phyloP scores from a whole-genome alignment of 2,797 vertebrate species.

The Peromyscus aztecus region DNA sequence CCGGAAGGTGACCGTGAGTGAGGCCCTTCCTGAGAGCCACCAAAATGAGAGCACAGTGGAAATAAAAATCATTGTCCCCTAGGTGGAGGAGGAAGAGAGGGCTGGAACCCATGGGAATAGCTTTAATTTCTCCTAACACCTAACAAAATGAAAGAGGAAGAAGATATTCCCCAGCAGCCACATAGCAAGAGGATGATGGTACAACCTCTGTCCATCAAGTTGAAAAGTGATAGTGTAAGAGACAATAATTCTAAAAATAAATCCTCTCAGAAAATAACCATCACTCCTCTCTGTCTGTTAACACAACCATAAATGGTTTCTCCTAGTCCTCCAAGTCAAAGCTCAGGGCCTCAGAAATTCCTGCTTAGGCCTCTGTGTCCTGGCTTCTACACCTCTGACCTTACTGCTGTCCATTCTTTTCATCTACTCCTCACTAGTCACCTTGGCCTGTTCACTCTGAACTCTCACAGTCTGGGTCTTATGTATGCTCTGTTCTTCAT shows the following conservation, averaged over 20 bases:
- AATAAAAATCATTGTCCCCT: not conserved
- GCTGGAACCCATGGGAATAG: not conserved
- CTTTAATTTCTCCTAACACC: not conserved
- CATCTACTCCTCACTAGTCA: not conserved
- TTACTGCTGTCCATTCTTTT: not conserved
- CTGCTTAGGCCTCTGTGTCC: not conserved
- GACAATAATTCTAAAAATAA: not conserved
- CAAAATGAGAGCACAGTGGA: not conserved
- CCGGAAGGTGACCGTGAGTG: not conserved
- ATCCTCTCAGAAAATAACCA: not conserved
- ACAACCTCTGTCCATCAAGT: not conserved
- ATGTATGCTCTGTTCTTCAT: not conserved
- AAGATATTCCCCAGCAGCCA: not conserved
- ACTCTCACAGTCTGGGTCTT: not conserved
- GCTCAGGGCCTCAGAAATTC: not conserved
- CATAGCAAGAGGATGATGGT: not conserved
- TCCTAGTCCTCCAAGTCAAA: not conserved
- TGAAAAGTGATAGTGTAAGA: not conserved
- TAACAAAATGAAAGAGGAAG: not conserved
- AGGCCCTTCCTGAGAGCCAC: not conserved
- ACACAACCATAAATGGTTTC: not conserved
- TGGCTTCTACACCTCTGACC: not conserved
- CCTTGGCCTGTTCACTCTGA: not conserved
- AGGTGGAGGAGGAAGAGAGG: not conserved
- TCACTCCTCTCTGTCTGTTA: not conserved